Percentiles rank a stretch among this genome's conserved stretches.
Conservation (phyloP, 2,113 vertebrate species). For the Sander lucioperca region DNA sequence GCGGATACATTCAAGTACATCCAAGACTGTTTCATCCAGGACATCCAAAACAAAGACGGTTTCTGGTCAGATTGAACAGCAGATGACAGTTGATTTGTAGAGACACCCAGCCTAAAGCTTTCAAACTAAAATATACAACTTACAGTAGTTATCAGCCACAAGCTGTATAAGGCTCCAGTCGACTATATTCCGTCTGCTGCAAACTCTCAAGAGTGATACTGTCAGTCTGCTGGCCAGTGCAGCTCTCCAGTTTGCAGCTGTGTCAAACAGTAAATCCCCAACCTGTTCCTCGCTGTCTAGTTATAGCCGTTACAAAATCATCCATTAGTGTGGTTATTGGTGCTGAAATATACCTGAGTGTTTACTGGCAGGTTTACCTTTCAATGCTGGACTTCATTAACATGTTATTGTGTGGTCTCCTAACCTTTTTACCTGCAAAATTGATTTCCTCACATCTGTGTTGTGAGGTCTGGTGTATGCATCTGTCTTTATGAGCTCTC, state of each 20-base stretch:
- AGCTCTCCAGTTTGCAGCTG: constrained; percentile 49
- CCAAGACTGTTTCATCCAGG: not conserved
- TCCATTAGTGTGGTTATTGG: constrained; percentile 22
- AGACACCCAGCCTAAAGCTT: not conserved
- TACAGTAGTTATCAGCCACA: constrained; percentile 45
- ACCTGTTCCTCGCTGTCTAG: constrained; percentile 41
- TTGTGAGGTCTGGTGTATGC: constrained; percentile 34
- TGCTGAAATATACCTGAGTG: constrained; percentile 14
- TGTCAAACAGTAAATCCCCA: constrained; percentile 52
- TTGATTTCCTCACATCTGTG: constrained; percentile 41
- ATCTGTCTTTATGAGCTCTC: constrained; percentile 73
- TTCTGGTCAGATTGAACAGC: not conserved
- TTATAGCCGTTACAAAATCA: constrained; percentile 29
- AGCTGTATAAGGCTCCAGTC: constrained; percentile 51
- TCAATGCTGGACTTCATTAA: constrained; percentile 26
- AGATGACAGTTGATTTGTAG: constrained; percentile 35
- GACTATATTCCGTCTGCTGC: constrained; percentile 58
- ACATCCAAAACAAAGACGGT: not conserved
- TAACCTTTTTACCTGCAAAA: constrained; percentile 53
- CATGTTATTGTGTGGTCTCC: constrained; percentile 51
- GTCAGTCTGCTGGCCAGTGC: constrained; percentile 51
- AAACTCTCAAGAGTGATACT: constrained; percentile 54
- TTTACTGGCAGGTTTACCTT: constrained; percentile 30
- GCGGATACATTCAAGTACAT: not conserved
- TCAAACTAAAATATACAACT: constrained; percentile 27